phyloP scores from a whole-genome alignment of 2,888 invertebrate genomes.

The Caenorhabditis angaria region DNA sequence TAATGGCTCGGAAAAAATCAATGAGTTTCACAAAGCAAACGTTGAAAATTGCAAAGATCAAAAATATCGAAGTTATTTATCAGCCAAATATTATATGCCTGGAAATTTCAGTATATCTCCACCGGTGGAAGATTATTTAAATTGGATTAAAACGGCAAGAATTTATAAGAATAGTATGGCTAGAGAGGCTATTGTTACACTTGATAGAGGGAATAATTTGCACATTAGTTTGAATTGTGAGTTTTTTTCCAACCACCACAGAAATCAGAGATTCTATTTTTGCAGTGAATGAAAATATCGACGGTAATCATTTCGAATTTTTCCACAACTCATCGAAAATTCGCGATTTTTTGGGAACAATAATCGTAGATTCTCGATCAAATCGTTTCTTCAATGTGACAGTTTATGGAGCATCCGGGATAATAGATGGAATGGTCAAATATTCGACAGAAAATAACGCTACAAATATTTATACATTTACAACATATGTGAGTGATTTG shows the following conservation, averaged over 20 bases:
- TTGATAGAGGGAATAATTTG: slow-evolving; percentile 67
- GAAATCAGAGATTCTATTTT: no score
- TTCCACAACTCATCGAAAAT: slow-evolving; percentile 68
- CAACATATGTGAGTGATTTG: slow-evolving; percentile 63
- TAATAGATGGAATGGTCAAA: slow-evolving; percentile 59
- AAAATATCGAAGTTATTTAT: slow-evolving; percentile 60
- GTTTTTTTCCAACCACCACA: no score
- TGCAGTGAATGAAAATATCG: slow-evolving; percentile 50
- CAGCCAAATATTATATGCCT: slow-evolving; percentile 67
- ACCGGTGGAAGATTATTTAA: slow-evolving; percentile 54
- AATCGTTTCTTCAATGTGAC: slow-evolving; percentile 66
- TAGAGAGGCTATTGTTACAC: slow-evolving; percentile 64
- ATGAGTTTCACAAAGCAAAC: slow-evolving; percentile 68
- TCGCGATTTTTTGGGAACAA: slow-evolving; percentile 63
- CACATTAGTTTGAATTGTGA: slow-evolving; percentile 61
- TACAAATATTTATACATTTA: slow-evolving; percentile 62
- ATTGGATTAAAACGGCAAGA: slow-evolving; percentile 68
- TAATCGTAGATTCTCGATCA: slow-evolving; percentile 60
- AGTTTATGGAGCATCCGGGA: slow-evolving; percentile 63
- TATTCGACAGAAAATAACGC: slow-evolving; percentile 52
- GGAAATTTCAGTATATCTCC: slow-evolving; percentile 57
- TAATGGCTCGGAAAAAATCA: slow-evolving; percentile 65
- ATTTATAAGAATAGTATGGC: slow-evolving; percentile 60
- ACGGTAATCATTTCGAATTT: slow-evolving; percentile 56
- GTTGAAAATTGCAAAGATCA: slow-evolving; percentile 69